These are phyloP conservation scores for Liasis olivaceus DNA, from an alignment of 2,797 vertebrate species.

Conservation along the genomic window DNA sequence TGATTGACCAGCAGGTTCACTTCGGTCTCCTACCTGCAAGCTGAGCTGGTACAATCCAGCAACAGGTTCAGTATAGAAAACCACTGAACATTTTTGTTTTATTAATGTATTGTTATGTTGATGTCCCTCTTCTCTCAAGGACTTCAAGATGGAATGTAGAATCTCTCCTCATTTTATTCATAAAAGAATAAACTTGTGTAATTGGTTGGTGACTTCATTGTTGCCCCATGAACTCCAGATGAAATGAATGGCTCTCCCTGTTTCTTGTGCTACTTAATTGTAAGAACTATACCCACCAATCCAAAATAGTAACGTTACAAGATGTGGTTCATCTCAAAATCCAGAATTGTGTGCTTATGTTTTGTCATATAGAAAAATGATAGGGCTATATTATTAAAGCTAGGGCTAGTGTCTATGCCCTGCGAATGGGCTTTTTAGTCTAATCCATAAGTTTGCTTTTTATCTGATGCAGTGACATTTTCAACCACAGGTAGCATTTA, in stretches of 20 bases:
- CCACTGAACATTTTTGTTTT: background rate
- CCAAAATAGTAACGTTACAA: background rate
- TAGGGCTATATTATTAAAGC: background rate
- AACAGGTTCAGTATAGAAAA: background rate
- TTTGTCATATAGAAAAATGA: background rate
- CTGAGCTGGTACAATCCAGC: background rate
- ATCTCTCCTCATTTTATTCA: background rate
- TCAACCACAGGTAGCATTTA: background rate
- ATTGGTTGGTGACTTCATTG: background rate
- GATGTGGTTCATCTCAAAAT: background rate
- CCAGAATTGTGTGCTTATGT: background rate
- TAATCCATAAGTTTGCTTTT: background rate
- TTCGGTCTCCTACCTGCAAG: background rate
- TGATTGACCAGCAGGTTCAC: background rate
- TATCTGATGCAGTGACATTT: background rate
- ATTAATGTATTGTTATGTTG: background rate
- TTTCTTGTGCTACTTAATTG: background rate
- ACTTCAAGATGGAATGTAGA: background rate
- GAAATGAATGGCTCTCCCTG: background rate
- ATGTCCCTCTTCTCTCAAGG: background rate
- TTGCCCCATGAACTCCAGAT: background rate
- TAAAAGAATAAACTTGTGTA: background rate
- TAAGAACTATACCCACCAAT: background rate
- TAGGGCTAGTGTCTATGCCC: background rate
- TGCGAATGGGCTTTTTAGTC: background rate